These are phyloP conservation scores for Hydraecia micacea DNA, from an alignment of 2,888 invertebrate species.

Conservation along the genomic window DNA sequence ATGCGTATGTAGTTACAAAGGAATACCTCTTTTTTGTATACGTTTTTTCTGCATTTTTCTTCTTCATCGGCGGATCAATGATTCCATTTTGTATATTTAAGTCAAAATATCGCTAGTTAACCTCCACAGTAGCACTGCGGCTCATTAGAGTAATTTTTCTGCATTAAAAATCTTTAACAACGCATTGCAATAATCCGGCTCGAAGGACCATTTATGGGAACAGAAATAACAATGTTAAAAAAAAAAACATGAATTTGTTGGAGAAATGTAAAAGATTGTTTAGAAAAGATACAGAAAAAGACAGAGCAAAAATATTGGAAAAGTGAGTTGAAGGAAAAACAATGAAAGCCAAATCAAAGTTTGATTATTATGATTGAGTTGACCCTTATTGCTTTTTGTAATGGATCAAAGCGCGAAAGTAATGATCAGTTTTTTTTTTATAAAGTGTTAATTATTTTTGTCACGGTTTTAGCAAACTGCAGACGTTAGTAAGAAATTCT, in stretches of 20 bases:
- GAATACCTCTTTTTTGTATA: background rate
- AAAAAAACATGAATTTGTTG: background rate
- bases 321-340: background rate
- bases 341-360: background rate
- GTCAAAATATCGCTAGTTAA: too few relatives aligned
- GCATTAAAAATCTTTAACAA: background rate
- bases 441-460: background rate
- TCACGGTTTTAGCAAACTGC: background rate
- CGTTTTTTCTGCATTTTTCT: background rate
- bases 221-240: background rate
- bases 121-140: too few relatives aligned
- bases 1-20: too few relatives aligned
- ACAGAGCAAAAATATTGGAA: background rate
- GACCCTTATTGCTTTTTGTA: background rate
- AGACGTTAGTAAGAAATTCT: background rate
- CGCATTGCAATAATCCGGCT: background rate
- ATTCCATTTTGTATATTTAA: too few relatives aligned
- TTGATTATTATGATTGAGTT: constrained; percentile 5
- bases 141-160: too few relatives aligned
- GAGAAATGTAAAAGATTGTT: background rate
- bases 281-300: background rate
- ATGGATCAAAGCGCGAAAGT: background rate
- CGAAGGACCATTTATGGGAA: background rate
- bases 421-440: background rate
- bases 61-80: too few relatives aligned